Evolutionary conservation across 2,113 vertebrate species (phyloP).

Genomic region (Xyliphius kryptos): DNA sequence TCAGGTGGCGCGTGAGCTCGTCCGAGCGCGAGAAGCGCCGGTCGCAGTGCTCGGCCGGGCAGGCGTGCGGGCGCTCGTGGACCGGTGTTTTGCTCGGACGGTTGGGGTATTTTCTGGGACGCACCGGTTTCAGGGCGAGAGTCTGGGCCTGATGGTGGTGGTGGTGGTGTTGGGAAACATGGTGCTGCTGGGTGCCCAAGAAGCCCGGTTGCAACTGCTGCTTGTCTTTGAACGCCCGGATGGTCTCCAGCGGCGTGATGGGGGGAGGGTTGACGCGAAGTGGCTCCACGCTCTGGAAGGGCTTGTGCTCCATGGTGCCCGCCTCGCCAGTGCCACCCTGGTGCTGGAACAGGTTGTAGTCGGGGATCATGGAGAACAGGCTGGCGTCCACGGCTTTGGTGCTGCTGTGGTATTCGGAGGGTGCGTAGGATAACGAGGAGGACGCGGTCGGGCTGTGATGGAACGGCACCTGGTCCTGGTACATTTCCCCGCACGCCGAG

Average conservation of each 20-base stretch:
- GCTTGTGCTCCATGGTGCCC: conserved; percentile 94
- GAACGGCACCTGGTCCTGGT: conserved; percentile 91
- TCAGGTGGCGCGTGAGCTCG: conserved; percentile 86
- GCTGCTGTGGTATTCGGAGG: conserved; percentile 85
- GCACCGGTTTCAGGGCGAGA: conserved; percentile 90
- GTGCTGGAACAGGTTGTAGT: conserved; percentile 97
- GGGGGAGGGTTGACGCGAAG: conserved; percentile 95
- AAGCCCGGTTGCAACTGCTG: conserved; percentile 88
- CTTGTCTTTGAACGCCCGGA: conserved; percentile 98
- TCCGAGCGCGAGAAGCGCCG: conserved; percentile 87
- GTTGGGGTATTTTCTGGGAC: conserved; percentile 92
- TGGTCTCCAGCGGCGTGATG: conserved; percentile 95
- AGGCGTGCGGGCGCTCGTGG: conserved; percentile 85
- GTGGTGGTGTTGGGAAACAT: conserved; percentile 70
- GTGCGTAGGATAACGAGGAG: conserved; percentile 79
- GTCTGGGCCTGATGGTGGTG: conserved; percentile 67
- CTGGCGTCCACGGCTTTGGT: conserved; percentile 88
- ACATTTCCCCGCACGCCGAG: conserved; percentile 89
- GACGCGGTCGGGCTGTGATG: conserved; percentile 91
- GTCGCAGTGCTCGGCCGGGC: conserved; percentile 88
- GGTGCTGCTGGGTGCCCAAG: conserved; percentile 79
- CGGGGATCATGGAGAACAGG: conserved; percentile 97
- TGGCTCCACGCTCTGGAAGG: conserved; percentile 93
- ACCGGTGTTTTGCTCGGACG: conserved; percentile 90
- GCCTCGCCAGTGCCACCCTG: conserved; percentile 87